These are phyloP conservation scores for Tromatobia lineatoria DNA, from an alignment of 2,888 invertebrate species.

Conservation along the genomic window DNA sequence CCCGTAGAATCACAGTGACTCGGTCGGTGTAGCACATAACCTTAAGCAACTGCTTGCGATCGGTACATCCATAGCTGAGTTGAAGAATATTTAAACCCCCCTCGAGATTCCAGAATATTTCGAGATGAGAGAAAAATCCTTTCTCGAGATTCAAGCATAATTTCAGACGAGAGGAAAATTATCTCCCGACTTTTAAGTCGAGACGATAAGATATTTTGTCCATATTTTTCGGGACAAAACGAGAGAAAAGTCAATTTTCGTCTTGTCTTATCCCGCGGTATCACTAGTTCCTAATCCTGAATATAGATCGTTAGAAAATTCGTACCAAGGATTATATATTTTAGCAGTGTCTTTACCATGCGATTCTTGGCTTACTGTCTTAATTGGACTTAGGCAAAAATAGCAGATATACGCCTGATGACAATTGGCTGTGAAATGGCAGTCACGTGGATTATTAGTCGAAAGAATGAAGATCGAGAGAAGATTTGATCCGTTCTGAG, in stretches of 20 bases:
- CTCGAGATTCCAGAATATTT: constrained; percentile 21
- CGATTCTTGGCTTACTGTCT: not conserved
- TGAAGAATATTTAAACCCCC: constrained; percentile 5
- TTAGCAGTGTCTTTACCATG: not conserved
- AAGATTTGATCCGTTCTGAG: not conserved
- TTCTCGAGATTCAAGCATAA: too few relatives aligned
- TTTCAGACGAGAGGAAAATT: constrained; percentile 14
- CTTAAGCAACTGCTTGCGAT: not conserved
- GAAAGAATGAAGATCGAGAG: constrained; percentile 36
- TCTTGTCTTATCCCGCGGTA: constrained; percentile 14
- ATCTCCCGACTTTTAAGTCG: constrained; percentile 9
- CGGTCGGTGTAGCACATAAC: too few relatives aligned
- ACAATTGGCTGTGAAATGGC: constrained; percentile 21
- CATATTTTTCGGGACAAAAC: constrained; percentile 1
- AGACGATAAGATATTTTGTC: not conserved
- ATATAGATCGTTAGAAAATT: not conserved
- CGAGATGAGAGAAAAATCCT: too few relatives aligned
- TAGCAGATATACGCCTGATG: constrained; percentile 2
- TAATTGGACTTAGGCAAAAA: not conserved
- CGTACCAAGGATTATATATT: not conserved
- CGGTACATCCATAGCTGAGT: constrained; percentile 8
- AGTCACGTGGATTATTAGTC: constrained; percentile 4
- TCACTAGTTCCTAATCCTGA: not conserved
- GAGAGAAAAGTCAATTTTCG: constrained; percentile 13
- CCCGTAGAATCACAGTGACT: too few relatives aligned